Percentiles rank a stretch among this genome's conserved stretches.
Evolutionary conservation across 1,140 invertebrate species (phyloP).

Genomic region (Papilio polyxenes): DNA sequence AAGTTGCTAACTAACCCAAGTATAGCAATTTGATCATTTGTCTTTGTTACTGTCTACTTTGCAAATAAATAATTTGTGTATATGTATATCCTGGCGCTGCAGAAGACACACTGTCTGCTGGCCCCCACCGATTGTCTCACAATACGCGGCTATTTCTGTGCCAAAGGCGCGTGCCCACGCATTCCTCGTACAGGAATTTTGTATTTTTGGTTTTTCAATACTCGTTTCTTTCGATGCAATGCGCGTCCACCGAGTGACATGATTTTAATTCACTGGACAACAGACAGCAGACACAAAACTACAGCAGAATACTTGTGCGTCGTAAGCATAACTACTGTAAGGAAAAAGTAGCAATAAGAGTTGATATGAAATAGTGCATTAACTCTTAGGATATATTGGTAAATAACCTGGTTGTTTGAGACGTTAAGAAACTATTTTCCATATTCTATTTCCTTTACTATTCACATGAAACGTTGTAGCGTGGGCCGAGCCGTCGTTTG

Average conservation of each 20-base stretch:
- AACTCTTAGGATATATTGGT: not conserved
- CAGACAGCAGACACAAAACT: too few species aligned
- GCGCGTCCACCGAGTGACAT: not conserved
- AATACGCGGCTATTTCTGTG: constrained; percentile 34
- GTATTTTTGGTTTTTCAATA: constrained; percentile 26
- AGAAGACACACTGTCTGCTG: constrained; percentile 52
- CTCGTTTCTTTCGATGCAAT: constrained; percentile 8
- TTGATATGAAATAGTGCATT: not conserved
- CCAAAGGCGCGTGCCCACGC: constrained; percentile 17
- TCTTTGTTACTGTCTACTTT: not conserved
- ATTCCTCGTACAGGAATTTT: constrained; percentile 31
- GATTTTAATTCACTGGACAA: not conserved
- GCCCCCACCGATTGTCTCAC: constrained; percentile 40
- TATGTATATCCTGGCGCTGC: constrained; percentile 27
- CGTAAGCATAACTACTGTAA: too few species aligned
- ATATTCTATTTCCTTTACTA: constrained; percentile 23
- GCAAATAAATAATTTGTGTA: not conserved
- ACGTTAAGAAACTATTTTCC: constrained; percentile 2
- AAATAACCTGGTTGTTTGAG: not conserved
- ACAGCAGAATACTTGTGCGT: too few species aligned
- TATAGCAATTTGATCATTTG: not conserved
- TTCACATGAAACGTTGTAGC: not conserved
- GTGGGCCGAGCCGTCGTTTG: not conserved
- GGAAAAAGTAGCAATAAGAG: not conserved
- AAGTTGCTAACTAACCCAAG: not conserved